These are phyloP conservation scores for Eristalis arbustorum DNA, from an alignment of 2,888 invertebrate species.

Conservation along the genomic window DNA sequence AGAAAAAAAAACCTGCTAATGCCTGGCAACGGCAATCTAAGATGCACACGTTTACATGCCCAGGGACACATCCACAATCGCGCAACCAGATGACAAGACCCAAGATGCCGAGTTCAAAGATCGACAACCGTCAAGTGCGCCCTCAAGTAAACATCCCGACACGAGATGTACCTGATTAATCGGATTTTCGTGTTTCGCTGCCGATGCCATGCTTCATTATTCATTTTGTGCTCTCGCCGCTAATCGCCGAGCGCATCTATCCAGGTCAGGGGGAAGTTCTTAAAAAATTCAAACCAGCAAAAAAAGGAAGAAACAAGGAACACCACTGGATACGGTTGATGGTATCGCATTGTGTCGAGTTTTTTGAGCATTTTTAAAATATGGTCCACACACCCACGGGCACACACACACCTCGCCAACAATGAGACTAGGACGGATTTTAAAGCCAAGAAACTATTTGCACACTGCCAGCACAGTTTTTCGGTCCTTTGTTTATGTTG, in stretches of 20 bases:
- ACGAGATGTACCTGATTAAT: background rate
- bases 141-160: background rate
- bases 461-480: slow-evolving; percentile 22
- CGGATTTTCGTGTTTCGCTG: background rate
- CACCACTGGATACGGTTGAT: background rate
- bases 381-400: background rate
- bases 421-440: background rate
- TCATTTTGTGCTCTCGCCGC: background rate
- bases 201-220: background rate
- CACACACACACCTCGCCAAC: background rate
- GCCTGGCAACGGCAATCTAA: background rate
- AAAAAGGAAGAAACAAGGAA: background rate
- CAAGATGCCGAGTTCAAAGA: background rate
- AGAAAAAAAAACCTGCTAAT: background rate
- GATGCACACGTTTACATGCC: background rate
- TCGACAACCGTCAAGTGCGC: background rate
- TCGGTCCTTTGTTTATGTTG: slow-evolving; percentile 24
- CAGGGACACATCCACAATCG: background rate
- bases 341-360: background rate
- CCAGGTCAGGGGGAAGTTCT: background rate
- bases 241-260: background rate
- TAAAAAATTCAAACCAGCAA: background rate
- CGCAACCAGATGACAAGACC: background rate
- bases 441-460: slow-evolving; percentile 49
- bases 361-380: background rate